Evolutionary conservation across 2,888 invertebrate species (phyloP).

Genomic region (Belgica antarctica): DNA sequence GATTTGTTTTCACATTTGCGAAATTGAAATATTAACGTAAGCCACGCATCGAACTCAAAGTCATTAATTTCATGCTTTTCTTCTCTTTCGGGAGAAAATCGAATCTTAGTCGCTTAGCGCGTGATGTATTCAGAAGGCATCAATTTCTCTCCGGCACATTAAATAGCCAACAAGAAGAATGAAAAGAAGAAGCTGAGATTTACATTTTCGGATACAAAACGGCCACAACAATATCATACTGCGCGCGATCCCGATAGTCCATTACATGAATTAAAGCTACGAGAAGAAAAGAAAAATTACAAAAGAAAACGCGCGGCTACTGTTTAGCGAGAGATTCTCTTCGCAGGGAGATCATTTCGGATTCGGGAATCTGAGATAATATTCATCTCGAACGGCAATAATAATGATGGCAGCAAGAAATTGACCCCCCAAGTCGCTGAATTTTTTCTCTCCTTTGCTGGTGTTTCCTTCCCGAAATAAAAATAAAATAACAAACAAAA

Average conservation of each 20-base stretch:
- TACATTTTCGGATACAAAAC: constrained; percentile 37
- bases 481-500: background rate
- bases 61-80: constrained; percentile 33
- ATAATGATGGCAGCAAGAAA: constrained; percentile 12
- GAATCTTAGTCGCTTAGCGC: constrained; percentile 26
- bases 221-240: constrained; percentile 33
- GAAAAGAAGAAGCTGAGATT: constrained; percentile 24
- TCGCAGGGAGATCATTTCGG: constrained; percentile 19
- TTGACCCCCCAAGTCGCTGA: constrained; percentile 33
- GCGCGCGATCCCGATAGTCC: constrained; percentile 44
- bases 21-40: constrained; percentile 32
- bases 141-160: constrained; percentile 29
- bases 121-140: constrained; percentile 39
- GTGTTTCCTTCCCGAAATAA: constrained; percentile 30
- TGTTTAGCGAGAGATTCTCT: constrained; percentile 35
- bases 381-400: constrained; percentile 33
- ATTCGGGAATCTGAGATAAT: constrained; percentile 37
- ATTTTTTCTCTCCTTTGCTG: constrained; percentile 15
- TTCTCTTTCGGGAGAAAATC: constrained; percentile 25
- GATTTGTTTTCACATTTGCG: background rate
- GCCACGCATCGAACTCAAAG: constrained; percentile 42
- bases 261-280: constrained; percentile 41
- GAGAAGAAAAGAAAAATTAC: constrained; percentile 1
- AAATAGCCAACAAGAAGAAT: background rate
- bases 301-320: constrained; percentile 35